Conservation (phyloP, 2,888 invertebrate genomes). For the Cenopis cana region DNA sequence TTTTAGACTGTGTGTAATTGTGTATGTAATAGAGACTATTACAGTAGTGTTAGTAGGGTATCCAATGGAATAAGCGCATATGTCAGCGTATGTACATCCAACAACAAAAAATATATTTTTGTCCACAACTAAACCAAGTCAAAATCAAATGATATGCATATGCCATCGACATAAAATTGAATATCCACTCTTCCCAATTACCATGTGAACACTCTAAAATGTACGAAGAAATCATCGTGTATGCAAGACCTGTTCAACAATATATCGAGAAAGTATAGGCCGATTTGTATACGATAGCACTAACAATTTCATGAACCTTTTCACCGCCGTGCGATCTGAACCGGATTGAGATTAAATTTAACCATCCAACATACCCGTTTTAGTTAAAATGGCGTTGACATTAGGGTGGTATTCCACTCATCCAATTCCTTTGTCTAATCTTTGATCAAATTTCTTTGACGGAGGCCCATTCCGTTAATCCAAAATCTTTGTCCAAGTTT, state of each 20-base stretch:
- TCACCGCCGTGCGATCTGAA: background rate
- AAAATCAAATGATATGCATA: slow-evolving; percentile 13
- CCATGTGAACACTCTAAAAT: background rate
- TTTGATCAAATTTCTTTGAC: too few relatives aligned
- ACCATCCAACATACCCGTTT: background rate
- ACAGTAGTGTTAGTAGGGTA: too few relatives aligned
- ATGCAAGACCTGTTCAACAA: slow-evolving; percentile 38
- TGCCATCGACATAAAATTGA: background rate
- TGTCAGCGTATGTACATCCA: too few relatives aligned
- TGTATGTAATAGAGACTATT: too few relatives aligned
- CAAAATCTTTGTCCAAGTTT: too few relatives aligned
- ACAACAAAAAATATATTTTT: background rate
- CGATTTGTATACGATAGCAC: slow-evolving; percentile 4
- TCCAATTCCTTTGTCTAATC: too few relatives aligned
- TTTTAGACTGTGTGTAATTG: too few relatives aligned
- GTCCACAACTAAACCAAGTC: background rate
- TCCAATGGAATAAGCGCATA: too few relatives aligned
- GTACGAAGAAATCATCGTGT: slow-evolving; percentile 21
- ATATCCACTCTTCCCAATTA: background rate
- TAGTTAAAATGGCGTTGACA: background rate
- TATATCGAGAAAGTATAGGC: slow-evolving; percentile 15
- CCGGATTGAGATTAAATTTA: background rate
- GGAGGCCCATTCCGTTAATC: too few relatives aligned
- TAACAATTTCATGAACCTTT: slow-evolving; percentile 19
- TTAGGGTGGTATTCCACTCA: too few relatives aligned